Evolutionary conservation across 1,140 invertebrate species (phyloP), one percentile per base, ranked within the genome.

Genomic region (Drosophila repleta): DNA sequence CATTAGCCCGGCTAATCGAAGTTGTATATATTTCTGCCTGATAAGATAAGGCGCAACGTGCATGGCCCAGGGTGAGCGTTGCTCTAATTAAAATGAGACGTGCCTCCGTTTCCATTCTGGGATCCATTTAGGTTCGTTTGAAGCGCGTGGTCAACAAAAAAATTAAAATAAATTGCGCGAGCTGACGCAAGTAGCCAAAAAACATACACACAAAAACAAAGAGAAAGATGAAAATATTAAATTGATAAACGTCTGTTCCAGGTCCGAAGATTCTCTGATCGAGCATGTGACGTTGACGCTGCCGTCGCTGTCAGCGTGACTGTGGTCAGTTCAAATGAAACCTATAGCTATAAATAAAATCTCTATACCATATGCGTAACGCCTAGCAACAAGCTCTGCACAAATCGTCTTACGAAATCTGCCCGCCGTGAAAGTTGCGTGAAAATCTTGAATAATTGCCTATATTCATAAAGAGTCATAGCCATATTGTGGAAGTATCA

Each of bases 31-130:
- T 21, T 17, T 51, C 15, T 24, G 43, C 17, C 24, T 53, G 81
- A 84, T 87, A 77, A 84, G 77, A 84, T 73, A 75, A 77, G 37
- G 15, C 17, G 24, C 41, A 64, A 85, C 80, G 81, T 85, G 80
- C 62, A 52, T 48, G 45, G 60, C 41, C 45, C 48, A 61, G 37
- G 26, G 51, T 58, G 62, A 58, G 15, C 13, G 62, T 18, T 68
- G 66, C 62, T 70, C 57, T 68, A 81, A 85, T 85, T 85, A 81
- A 81, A 63, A 41, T 55, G 62, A 66, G 81, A 87, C 81, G 81
- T 82, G 81, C 81, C 81, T 85, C 78, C 82, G 56, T 70, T 74
- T 84, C 37, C 24, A 62, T 62, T 65, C n/a, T 53, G 3, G 24
- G 39, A 35, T 6, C n/a, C 8, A 17, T 37, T 56, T 52, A 2